These are phyloP conservation scores for Conomelus anceps DNA, from an alignment of 2,888 invertebrate species.

Conservation along the genomic window DNA sequence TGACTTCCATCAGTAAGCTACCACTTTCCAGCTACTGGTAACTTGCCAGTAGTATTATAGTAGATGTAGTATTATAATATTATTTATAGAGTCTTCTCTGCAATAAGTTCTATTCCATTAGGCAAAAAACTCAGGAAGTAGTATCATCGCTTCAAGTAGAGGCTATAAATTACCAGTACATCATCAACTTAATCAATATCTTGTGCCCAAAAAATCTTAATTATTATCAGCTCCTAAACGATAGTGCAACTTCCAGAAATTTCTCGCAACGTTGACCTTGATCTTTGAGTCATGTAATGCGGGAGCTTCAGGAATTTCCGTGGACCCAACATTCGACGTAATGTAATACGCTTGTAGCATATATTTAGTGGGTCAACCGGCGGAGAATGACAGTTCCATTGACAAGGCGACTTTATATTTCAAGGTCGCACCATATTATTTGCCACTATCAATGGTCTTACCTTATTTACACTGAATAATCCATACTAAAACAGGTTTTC, in stretches of 20 bases:
- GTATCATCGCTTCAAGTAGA: too few relatives aligned
- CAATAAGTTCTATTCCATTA: too few relatives aligned
- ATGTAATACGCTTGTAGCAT: not conserved
- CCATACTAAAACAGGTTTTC: not conserved
- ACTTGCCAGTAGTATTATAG: too few relatives aligned
- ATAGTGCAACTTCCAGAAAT: not conserved
- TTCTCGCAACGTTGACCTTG: not conserved
- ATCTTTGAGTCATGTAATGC: not conserved
- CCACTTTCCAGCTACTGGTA: too few relatives aligned
- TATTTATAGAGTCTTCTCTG: too few relatives aligned
- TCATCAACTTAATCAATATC: too few relatives aligned
- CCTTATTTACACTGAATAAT: not conserved
- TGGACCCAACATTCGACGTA: not conserved
- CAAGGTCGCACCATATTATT: not conserved
- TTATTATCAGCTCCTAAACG: not conserved
- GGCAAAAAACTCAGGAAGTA: too few relatives aligned
- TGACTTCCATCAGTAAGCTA: too few relatives aligned
- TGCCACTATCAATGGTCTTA: not conserved
- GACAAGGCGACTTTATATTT: not conserved
- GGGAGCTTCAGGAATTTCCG: not conserved
- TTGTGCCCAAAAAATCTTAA: too few relatives aligned
- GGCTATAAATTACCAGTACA: too few relatives aligned
- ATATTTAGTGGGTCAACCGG: not conserved
- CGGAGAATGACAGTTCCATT: not conserved
- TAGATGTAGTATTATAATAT: too few relatives aligned